Evolutionary conservation across 2,113 vertebrate species (phyloP).

Genomic region (Emydura subglobosa): DNA sequence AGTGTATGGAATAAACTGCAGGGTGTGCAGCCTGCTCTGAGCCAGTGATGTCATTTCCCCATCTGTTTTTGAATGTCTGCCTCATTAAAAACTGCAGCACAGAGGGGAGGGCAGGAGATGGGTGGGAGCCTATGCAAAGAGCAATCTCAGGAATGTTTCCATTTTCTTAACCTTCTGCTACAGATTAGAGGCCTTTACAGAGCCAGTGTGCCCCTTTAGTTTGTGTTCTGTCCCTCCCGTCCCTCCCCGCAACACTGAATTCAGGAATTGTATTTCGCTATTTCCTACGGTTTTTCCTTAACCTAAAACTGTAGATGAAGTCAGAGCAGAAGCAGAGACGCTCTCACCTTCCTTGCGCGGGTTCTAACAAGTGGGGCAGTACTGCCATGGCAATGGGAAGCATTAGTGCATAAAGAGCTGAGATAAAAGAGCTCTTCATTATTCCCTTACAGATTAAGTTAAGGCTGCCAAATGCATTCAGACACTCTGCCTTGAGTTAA

Average conservation of each 20-base stretch:
- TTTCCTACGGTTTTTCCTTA: not conserved
- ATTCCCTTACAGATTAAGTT: constrained; percentile 51
- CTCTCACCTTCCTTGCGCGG: not conserved
- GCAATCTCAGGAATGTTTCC: not conserved
- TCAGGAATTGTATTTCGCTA: constrained; percentile 40
- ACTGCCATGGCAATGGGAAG: not conserved
- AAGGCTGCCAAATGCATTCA: constrained; percentile 43
- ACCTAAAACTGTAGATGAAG: not conserved
- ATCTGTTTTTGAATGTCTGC: constrained; percentile 58
- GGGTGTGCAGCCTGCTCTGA: constrained; percentile 33
- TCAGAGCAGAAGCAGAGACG: not conserved
- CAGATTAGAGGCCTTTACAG: not conserved
- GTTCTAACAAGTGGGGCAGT: constrained; percentile 19
- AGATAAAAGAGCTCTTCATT: constrained; percentile 57
- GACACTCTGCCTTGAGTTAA: constrained; percentile 16
- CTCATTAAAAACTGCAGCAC: constrained; percentile 3
- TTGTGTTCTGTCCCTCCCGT: not conserved
- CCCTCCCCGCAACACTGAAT: not conserved
- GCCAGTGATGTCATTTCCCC: constrained; percentile 68
- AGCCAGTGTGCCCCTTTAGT: not conserved
- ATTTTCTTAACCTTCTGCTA: not conserved
- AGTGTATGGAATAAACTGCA: constrained; percentile 10
- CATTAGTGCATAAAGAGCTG: constrained; percentile 43
- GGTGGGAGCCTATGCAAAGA: not conserved
- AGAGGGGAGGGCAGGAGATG: not conserved